phyloP scores from a whole-genome alignment of 2,888 invertebrate genomes.

The Pachymerium ferrugineum region DNA sequence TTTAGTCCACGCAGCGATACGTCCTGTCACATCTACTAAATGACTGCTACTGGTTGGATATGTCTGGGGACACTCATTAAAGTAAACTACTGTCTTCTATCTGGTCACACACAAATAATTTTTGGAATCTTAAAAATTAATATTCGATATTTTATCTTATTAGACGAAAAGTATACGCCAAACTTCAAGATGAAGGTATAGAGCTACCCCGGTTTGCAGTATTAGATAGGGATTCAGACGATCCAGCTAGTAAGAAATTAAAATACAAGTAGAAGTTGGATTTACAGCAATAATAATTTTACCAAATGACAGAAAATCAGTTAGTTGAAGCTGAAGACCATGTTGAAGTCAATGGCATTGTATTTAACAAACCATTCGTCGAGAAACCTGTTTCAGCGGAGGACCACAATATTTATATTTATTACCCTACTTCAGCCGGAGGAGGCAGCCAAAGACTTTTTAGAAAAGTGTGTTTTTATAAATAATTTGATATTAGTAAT shows the following conservation, averaged over 20 bases:
- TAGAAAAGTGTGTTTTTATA: slow-evolving; percentile 68
- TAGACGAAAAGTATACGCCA: slow-evolving; percentile 86
- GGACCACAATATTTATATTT: slow-evolving; percentile 99
- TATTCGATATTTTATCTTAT: too few species aligned
- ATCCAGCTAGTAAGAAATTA: slow-evolving; percentile 71
- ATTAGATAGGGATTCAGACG: slow-evolving; percentile 84
- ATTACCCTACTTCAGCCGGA: slow-evolving; percentile 95
- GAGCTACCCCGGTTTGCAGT: slow-evolving; percentile 97
- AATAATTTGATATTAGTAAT: slow-evolving; percentile 33
- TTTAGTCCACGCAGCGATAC: too few species aligned
- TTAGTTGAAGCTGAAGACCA: slow-evolving; percentile 93
- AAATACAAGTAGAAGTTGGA: not conserved
- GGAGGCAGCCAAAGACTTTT: slow-evolving; percentile 97
- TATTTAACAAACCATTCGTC: slow-evolving; percentile 97
- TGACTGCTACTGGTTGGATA: too few species aligned
- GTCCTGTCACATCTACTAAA: too few species aligned
- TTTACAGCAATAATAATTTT: not conserved
- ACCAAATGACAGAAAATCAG: slow-evolving; percentile 65
- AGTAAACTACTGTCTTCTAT: too few species aligned
- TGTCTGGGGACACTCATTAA: too few species aligned
- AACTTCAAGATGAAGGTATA: slow-evolving; percentile 87
- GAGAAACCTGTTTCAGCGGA: slow-evolving; percentile 99
- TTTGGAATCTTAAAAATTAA: too few species aligned
- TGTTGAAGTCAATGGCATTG: slow-evolving; percentile 91
- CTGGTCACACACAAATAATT: too few species aligned